Base-by-base conservation (phyloP, 2,888 invertebrate species). In the Nephrocerus scutellatus region DNA sequence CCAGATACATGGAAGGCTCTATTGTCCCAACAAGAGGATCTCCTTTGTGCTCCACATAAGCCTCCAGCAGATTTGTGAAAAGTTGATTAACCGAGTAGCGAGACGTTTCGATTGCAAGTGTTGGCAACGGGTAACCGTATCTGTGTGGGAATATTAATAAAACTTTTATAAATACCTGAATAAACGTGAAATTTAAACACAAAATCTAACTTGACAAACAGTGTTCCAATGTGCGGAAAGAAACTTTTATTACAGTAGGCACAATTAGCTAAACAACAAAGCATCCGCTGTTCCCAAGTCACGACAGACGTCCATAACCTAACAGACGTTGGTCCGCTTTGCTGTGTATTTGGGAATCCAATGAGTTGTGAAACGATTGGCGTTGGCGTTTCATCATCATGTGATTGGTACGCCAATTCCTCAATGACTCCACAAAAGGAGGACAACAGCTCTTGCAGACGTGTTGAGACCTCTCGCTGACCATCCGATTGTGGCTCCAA, bases 21-120 rank as follows among this genome's bases (percentile, higher is more conserved):
- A 96, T 91, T 6, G 87, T 88, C n/a, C 92, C 93, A 16, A 95
- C 90, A 9, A 96, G 73, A 0, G 93, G 93, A 70, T 93, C 92
- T 29, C 89, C 85, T 60, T 92, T 92, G 58, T 87, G 84, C 63
- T 95, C 93, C 33, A 88, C 72, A 60, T 87, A 88, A 3, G 82
- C 82, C 55, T 89, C 87, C 10, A 87, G 74, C 40, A 89, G 52
- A 39, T 64, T 69, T 6, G 62, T 63, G 33, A 68, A 68, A 16
- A 69, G 44, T 35, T 63, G 60, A 41, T 68, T 68, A 1, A 84
- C 70, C 5, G 80, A 76, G 5, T 75, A 75, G 56, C 77, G 79
- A 3, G 80, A 77, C 0, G 75, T 77, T 60, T 78, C 76, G n/a
- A 87, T 68, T 0, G 84, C 80, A 54, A 76, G 70, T 9, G 77